A percentile compares a stretch with the other conserved stretches of the same genome.
Evolutionary conservation across 2,797 vertebrate species (phyloP).

Genomic region (Pangasius djambal): DNA sequence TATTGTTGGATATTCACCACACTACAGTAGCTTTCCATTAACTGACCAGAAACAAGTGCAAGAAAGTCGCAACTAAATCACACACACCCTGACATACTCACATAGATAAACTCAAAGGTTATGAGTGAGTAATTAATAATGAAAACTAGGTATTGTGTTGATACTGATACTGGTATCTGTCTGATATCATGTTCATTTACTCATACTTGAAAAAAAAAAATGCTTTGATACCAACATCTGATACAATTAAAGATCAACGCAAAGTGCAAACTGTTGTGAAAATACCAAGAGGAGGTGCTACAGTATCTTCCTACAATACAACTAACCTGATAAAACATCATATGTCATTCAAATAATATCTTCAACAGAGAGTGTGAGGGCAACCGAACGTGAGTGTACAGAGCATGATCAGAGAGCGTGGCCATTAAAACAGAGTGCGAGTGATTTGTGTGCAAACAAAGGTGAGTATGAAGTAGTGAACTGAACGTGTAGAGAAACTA

Average conservation of each 20-base stretch:
- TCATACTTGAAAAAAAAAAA: background rate
- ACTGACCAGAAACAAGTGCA: background rate
- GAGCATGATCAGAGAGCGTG: too few species aligned
- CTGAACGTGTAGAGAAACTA: too few species aligned
- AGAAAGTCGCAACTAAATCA: background rate
- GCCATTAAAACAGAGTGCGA: too few species aligned
- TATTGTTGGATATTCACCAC: too few species aligned
- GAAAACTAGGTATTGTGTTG: background rate
- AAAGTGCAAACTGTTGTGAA: background rate
- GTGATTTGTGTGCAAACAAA: background rate
- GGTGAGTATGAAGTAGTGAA: background rate
- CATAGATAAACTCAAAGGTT: background rate
- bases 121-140: background rate
- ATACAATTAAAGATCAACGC: background rate
- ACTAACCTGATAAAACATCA: background rate
- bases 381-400: background rate
- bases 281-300: background rate
- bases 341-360: background rate
- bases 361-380: background rate
- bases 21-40: background rate
- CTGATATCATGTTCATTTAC: background rate
- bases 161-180: background rate
- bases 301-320: background rate
- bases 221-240: background rate
- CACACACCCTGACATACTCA: background rate